Evolutionary conservation across 2,797 vertebrate genomes (phyloP).

Genomic region (Eulemur coronatus): DNA sequence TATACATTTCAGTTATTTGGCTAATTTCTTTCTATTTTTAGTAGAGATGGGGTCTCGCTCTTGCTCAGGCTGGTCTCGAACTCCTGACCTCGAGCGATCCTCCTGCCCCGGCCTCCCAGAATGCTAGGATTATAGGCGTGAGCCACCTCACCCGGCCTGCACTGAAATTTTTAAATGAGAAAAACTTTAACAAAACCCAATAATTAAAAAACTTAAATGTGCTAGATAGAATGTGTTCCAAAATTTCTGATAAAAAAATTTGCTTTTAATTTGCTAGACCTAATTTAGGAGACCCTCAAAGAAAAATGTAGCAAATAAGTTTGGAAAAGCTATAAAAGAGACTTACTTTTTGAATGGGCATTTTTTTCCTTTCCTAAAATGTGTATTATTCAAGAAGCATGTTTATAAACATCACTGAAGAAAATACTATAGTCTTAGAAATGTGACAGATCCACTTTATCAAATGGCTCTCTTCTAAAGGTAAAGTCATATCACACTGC

Average conservation of each 20-base stretch:
- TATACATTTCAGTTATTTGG: too few relatives aligned
- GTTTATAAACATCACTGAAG: constrained; percentile 51
- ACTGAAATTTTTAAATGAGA: constrained; percentile 53
- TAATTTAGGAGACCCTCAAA: constrained; percentile 52
- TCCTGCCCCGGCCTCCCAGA: too few relatives aligned
- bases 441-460: not conserved
- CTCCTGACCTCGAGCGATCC: too few relatives aligned
- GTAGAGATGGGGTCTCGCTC: too few relatives aligned
- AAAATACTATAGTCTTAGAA: not conserved
- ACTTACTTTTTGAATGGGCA: constrained; percentile 58
- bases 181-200: constrained; percentile 47
- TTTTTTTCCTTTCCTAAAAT: constrained; percentile 47
- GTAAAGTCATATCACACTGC: constrained; percentile 34
- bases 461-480: constrained; percentile 18
- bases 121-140: too few relatives aligned
- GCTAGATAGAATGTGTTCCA: constrained; percentile 4
- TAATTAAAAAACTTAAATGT: constrained; percentile 52
- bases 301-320: constrained; percentile 53
- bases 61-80: too few relatives aligned
- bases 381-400: constrained; percentile 35
- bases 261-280: constrained; percentile 65
- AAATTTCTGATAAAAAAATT: constrained; percentile 61
- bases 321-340: constrained; percentile 61
- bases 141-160: not conserved
- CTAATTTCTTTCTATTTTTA: too few relatives aligned